These are phyloP conservation scores for Dendrocincla tyrannina DNA, from an alignment of 2,797 vertebrate genomes.

Conservation along the genomic window DNA sequence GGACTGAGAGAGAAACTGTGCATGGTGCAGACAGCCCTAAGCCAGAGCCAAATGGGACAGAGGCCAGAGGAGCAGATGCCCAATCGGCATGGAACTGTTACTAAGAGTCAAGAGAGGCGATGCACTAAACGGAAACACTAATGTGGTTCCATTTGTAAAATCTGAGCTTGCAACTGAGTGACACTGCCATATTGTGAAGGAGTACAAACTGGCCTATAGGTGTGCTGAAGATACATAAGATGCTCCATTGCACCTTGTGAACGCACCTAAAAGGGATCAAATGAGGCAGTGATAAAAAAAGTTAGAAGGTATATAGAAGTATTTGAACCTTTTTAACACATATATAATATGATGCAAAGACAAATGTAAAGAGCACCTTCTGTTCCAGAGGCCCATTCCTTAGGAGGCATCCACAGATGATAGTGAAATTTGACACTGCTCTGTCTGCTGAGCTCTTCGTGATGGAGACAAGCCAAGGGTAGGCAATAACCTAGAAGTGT, in stretches of 20 bases:
- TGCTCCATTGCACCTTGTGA: background rate
- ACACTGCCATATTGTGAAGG: background rate
- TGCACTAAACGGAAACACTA: background rate
- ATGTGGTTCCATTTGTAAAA: background rate
- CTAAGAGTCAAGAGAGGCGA: background rate
- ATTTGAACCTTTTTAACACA: background rate
- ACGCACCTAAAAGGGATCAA: background rate
- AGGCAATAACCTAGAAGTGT: background rate
- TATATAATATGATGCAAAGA: background rate
- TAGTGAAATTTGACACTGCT: fast-evolving
- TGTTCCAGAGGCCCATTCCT: background rate
- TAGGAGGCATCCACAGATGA: background rate
- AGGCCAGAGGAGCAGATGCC: background rate
- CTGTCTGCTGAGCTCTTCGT: background rate
- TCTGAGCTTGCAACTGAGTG: background rate
- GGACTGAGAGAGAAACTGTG: background rate
- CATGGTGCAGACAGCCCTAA: background rate
- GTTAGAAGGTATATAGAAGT: fast-evolving
- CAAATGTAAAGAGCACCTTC: background rate
- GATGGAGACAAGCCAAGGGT: background rate
- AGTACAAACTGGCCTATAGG: background rate
- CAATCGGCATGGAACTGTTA: background rate
- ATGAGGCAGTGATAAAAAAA: background rate
- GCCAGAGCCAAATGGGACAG: background rate
- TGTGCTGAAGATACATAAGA: background rate